Evolutionary conservation across 1,140 invertebrate genomes (phyloP), one percentile per base, ranked within the genome.

Genomic region (Cryptotermes secundus): DNA sequence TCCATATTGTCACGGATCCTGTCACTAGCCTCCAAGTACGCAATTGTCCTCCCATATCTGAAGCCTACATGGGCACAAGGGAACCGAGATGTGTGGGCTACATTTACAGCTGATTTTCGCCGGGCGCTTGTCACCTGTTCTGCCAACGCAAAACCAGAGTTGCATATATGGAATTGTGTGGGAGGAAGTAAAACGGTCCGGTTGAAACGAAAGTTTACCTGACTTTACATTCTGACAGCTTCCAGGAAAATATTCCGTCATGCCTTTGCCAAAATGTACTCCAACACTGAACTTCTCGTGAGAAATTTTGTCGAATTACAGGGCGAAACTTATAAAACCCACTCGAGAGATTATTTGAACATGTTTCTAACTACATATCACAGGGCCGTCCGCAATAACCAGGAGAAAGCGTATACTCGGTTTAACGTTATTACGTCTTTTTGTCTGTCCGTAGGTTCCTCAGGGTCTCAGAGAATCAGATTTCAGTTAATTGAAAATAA

Each of bases 111-210:
- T 31, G 59, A 72, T 72, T 72, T 72, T 72, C 59, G 59, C 59
- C 59, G 31, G 59, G 26, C 26, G 6, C 59, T 72, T 6, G 59
- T 72, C 59, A 72, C 59, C 31, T 4, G 59, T 72, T 72, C 59
- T 72, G n/a, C 59, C 59, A 72, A 72, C 59, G 59, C 59, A 72
- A 72, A n/a, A 72, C 59, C 59, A 72, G 26, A 72, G n/a, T 72
- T 72, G 59, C 59, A 72, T 72, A 72, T 72, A 72, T 72, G 59
- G 59, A 72, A 31, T 31, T 72, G 2, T 72, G n/a, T 31, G 59
- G 59, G 59, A 26, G 59, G 38, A 38, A 12, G 4, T 38, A 14
- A 72, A 14, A n/a, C 59, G 59, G 26, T n/a, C 9, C n/a, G 14
- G 59, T 72, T 31, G 26, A 10, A 31, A 72, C 7, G 59, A 72